phyloP scores from a whole-genome alignment of 2,888 invertebrate genomes.

The Hemicrepidius hirtus region DNA sequence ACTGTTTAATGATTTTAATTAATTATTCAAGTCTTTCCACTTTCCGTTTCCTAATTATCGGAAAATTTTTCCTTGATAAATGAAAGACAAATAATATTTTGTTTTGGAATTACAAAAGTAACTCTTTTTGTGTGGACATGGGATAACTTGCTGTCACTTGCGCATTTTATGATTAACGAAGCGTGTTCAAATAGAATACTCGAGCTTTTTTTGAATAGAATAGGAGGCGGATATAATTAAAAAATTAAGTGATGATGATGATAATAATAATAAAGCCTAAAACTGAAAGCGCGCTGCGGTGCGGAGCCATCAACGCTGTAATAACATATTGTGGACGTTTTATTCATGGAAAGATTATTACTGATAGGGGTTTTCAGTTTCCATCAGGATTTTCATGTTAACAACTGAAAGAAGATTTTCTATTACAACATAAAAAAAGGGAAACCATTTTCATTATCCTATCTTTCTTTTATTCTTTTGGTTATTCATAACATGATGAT shows the following conservation, averaged over 20 bases:
- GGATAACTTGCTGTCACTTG: slow-evolving; percentile 10
- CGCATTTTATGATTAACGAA: slow-evolving; percentile 18
- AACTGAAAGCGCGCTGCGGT: slow-evolving; percentile 1
- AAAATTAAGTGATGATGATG: slow-evolving; percentile 1
- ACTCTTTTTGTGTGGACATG: slow-evolving; percentile 24
- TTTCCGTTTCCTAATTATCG: too few species aligned
- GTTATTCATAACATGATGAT: too few species aligned
- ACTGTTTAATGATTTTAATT: too few species aligned
- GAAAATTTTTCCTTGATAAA: too few species aligned
- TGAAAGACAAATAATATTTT: too few species aligned
- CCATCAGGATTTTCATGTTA: background rate
- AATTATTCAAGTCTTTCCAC: too few species aligned
- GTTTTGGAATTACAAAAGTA: too few species aligned
- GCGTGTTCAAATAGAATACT: background rate
- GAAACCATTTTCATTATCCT: too few species aligned
- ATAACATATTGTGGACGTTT: slow-evolving; percentile 1
- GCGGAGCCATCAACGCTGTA: slow-evolving; percentile 16
- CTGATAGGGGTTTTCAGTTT: background rate
- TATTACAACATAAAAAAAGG: too few species aligned
- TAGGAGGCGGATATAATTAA: background rate
- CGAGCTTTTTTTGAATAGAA: slow-evolving; percentile 21
- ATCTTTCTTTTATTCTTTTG: too few species aligned
- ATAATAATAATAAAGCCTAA: background rate
- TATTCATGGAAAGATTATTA: background rate
- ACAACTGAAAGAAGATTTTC: too few species aligned